Conservation (phyloP, 2,797 vertebrate genomes). For the Sebastes umbrosus region DNA sequence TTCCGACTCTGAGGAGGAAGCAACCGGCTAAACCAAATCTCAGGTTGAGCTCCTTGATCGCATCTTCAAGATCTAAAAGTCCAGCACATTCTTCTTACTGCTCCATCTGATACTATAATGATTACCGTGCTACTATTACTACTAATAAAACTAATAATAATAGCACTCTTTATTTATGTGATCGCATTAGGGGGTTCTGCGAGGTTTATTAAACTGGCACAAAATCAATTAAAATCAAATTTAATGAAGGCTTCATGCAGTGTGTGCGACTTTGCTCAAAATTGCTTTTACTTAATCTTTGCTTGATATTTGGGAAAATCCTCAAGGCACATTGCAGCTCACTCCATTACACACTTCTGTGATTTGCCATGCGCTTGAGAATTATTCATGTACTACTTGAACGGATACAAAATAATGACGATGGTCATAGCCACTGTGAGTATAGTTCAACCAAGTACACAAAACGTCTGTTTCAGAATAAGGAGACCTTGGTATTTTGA, state of each 20-base stretch:
- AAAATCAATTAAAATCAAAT: slow-evolving; percentile 42
- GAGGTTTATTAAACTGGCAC: slow-evolving; percentile 43
- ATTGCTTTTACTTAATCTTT: slow-evolving; percentile 45
- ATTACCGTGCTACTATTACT: neutral
- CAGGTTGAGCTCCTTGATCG: slow-evolving; percentile 67
- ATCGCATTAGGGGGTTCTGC: slow-evolving; percentile 16
- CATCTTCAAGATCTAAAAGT: slow-evolving; percentile 37
- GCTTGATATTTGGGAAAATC: slow-evolving; percentile 50
- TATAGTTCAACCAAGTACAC: neutral
- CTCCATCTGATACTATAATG: neutral
- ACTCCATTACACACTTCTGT: slow-evolving; percentile 54
- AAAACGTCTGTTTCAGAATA: neutral
- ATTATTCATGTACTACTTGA: slow-evolving; percentile 34
- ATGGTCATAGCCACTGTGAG: neutral
- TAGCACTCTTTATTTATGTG: slow-evolving; percentile 6
- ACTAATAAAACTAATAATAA: neutral
- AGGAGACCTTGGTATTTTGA: neutral
- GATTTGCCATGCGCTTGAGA: slow-evolving; percentile 29
- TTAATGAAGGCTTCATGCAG: slow-evolving; percentile 29
- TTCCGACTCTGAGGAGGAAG: slow-evolving; percentile 46
- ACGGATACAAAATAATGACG: neutral
- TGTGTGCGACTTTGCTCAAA: slow-evolving; percentile 20
- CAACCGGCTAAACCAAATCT: slow-evolving; percentile 55
- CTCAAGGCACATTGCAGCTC: slow-evolving; percentile 37
- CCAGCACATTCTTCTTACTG: neutral